phyloP scores from a whole-genome alignment of 2,888 invertebrate species.

The Aelia acuminata region DNA sequence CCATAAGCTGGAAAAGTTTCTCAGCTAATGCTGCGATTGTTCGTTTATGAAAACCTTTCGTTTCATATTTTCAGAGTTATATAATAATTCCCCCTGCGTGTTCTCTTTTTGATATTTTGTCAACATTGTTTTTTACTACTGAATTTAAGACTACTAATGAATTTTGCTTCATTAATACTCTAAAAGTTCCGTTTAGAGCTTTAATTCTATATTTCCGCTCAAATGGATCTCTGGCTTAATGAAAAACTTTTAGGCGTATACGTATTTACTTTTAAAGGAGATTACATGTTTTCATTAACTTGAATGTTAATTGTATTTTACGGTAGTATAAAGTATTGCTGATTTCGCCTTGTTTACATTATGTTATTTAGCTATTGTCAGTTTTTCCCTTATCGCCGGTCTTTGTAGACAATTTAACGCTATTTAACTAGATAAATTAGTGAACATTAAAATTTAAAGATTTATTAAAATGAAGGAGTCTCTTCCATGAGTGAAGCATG shows the following conservation, averaged over 20 bases:
- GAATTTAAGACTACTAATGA: background rate
- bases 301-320: too few relatives aligned
- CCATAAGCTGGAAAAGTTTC: constrained; percentile 13
- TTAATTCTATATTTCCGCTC: background rate
- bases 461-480: too few relatives aligned
- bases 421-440: too few relatives aligned
- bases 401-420: too few relatives aligned
- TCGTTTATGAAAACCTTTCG: background rate
- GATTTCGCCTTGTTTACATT: too few relatives aligned
- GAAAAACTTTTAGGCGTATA: background rate
- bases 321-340: too few relatives aligned
- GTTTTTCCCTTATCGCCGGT: too few relatives aligned
- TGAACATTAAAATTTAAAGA: too few relatives aligned
- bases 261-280: background rate
- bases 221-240: background rate
- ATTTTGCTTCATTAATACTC: background rate
- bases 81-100: background rate
- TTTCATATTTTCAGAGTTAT: background rate
- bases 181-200: background rate
- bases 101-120: too few relatives aligned
- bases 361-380: too few relatives aligned
- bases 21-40: background rate
- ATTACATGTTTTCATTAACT: background rate
- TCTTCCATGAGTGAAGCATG: too few relatives aligned
- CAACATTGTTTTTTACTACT: too few relatives aligned